Conservation (phyloP, 92 coral and sea anemone species). For the Epizoanthus rinbou region DNA sequence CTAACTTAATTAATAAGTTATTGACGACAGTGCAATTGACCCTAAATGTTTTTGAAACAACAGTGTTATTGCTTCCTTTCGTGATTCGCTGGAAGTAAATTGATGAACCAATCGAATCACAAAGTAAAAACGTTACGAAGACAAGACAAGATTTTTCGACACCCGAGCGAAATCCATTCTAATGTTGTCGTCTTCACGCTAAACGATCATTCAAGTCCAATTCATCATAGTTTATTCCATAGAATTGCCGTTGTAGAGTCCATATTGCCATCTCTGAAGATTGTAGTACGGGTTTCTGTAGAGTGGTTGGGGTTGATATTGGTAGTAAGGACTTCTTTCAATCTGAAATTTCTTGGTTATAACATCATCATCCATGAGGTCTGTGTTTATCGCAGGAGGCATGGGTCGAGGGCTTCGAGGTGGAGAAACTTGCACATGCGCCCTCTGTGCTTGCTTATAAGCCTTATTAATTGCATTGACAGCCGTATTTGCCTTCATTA, state of each 20-base stretch:
- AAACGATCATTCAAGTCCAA: too few species aligned
- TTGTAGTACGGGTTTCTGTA: slow-evolving; percentile 65
- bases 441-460: slow-evolving; percentile 53
- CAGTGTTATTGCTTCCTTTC: too few species aligned
- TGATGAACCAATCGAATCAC: too few species aligned
- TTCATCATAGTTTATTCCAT: slow-evolving; percentile 40
- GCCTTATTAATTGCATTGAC: slow-evolving; percentile 56
- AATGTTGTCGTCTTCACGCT: too few species aligned
- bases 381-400: slow-evolving; percentile 32
- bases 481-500: slow-evolving; percentile 75
- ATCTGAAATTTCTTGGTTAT: slow-evolving; percentile 80
- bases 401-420: slow-evolving; percentile 28
- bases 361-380: slow-evolving; percentile 48
- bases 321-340: slow-evolving; percentile 77
- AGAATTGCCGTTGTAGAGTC: slow-evolving; percentile 79
- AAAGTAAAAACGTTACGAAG: too few species aligned
- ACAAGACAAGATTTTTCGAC: too few species aligned
- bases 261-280: slow-evolving; percentile 72
- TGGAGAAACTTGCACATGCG: slow-evolving; percentile 16
- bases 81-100: too few species aligned
- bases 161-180: too few species aligned
- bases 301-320: slow-evolving; percentile 50
- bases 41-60: too few species aligned
- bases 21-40: too few species aligned
- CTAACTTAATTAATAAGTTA: too few species aligned